A percentile compares a stretch with the other conserved stretches of the same genome.
Evolutionary conservation across 1,140 invertebrate species (phyloP).

Genomic region (Drosophila nigrodunni): DNA sequence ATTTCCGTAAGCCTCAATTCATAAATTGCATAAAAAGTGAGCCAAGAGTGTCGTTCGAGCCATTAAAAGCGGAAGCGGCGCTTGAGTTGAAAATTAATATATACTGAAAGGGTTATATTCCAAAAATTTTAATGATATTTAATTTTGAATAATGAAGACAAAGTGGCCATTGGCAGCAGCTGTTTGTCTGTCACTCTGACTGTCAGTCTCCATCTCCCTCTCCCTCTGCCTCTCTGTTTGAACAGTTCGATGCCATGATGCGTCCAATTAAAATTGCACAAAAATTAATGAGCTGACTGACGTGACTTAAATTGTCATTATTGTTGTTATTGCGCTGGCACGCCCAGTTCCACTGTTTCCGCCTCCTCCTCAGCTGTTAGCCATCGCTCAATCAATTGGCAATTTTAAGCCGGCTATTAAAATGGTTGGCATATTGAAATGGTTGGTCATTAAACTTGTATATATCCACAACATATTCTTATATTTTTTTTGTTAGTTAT

Average conservation of each 20-base stretch:
- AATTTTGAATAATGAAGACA: conserved; percentile 54
- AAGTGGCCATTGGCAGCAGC: conserved; percentile 24
- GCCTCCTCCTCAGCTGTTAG: background rate
- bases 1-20: conserved; percentile 31
- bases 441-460: conserved; percentile 32
- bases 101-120: conserved; percentile 22
- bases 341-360: background rate
- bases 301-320: conserved; percentile 55
- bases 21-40: conserved; percentile 50
- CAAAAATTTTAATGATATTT: conserved; percentile 47
- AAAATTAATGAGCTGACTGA: conserved; percentile 65
- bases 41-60: background rate
- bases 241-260: conserved; percentile 41
- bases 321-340: conserved; percentile 12
- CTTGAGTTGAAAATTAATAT: background rate
- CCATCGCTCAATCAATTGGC: conserved; percentile 49
- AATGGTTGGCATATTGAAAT: conserved; percentile 30
- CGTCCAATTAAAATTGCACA: conserved; percentile 57
- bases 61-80: conserved; percentile 28
- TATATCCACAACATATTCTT: conserved; percentile 24
- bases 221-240: background rate
- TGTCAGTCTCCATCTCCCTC: too few species aligned
- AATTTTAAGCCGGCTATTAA: conserved; percentile 46
- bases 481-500: conserved; percentile 3
- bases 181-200: background rate